These are phyloP conservation scores for Pristionchus arcanus DNA, from an alignment of 2,888 invertebrate genomes.

Conservation along the genomic window DNA sequence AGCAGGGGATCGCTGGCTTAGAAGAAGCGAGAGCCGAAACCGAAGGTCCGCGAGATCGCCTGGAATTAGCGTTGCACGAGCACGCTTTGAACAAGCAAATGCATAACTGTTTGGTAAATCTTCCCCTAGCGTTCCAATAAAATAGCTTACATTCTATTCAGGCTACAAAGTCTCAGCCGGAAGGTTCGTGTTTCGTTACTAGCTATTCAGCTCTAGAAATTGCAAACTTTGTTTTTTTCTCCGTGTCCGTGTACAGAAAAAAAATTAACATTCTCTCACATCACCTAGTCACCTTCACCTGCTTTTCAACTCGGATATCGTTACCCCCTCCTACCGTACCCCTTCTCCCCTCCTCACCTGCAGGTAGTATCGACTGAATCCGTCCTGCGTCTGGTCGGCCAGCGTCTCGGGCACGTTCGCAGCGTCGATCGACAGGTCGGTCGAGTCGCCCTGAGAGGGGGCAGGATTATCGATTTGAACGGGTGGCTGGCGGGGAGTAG, in stretches of 20 bases:
- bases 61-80: slow-evolving; percentile 82
- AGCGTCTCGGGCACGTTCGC: slow-evolving; percentile 89
- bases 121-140: no score
- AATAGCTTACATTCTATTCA: no score
- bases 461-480: no score
- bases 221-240: no score
- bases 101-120: no score
- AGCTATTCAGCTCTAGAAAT: no score
- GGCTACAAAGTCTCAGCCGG: no score
- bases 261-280: neutral
- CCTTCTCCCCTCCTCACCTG: slow-evolving; percentile 39
- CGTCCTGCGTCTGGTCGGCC: slow-evolving; percentile 86
- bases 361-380: slow-evolving; percentile 87
- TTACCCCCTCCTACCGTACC: neutral
- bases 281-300: no score
- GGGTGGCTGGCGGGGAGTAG: no score
- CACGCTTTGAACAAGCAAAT: no score
- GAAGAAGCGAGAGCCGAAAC: slow-evolving; percentile 85
- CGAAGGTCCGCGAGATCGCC: slow-evolving; percentile 93
- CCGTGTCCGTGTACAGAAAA: no score
- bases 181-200: no score
- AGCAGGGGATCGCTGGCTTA: slow-evolving; percentile 66
- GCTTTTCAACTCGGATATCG: neutral
- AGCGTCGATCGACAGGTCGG: slow-evolving; percentile 89
- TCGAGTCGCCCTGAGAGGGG: slow-evolving; percentile 85